Conservation (phyloP, 2,888 invertebrate genomes). For the Hirtodrosophila cameraria region DNA sequence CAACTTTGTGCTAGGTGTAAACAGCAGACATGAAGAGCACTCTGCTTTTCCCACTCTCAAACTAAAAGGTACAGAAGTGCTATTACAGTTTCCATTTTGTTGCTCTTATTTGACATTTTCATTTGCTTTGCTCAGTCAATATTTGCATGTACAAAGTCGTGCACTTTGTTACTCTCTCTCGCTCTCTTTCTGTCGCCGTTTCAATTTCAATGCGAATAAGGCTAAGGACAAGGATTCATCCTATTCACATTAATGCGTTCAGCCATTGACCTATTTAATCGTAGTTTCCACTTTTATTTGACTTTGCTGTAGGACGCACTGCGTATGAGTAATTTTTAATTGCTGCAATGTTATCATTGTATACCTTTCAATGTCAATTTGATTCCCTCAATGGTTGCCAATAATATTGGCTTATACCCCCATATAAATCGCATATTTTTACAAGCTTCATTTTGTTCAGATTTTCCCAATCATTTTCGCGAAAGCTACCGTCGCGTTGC, state of each 20-base stretch:
- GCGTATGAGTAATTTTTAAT: conserved; percentile 55
- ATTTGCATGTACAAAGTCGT: conserved; percentile 17
- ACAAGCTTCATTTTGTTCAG: conserved; percentile 16
- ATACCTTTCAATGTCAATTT: not conserved
- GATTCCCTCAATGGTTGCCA: not conserved
- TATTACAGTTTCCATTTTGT: conserved; percentile 35
- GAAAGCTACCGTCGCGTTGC: conserved; percentile 22
- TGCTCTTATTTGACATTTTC: conserved; percentile 41
- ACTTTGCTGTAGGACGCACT: conserved; percentile 1
- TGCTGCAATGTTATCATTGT: conserved; percentile 17
- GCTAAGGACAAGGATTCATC: not conserved
- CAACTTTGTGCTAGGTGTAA: conserved; percentile 17
- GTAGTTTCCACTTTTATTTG: conserved; percentile 19
- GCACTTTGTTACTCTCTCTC: conserved; percentile 3
- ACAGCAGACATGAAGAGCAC: conserved; percentile 4
- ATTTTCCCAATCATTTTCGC: conserved; percentile 55
- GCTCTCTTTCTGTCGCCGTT: not conserved
- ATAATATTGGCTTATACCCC: conserved; percentile 16
- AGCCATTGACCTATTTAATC: conserved; percentile 19
- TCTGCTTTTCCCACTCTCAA: not conserved
- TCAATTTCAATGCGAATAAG: not conserved
- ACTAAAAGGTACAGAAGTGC: conserved; percentile 15
- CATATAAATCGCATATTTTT: conserved; percentile 7
- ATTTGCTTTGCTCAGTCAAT: conserved; percentile 27
- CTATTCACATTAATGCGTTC: conserved; percentile 6